phyloP scores from a whole-genome alignment of 2,113 vertebrate species.

The Rattus rattus region DNA sequence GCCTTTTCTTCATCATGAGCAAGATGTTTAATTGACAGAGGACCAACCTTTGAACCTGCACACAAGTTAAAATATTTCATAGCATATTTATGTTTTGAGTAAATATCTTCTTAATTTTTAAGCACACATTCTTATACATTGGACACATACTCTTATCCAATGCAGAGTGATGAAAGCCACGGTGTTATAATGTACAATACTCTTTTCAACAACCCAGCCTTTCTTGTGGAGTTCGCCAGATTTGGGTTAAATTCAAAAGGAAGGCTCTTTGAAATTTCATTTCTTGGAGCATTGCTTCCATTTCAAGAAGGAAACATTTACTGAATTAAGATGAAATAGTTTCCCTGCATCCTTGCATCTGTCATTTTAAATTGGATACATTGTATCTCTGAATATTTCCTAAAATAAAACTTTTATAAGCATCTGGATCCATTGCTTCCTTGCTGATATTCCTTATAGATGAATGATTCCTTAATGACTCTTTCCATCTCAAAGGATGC shows the following conservation, averaged over 20 bases:
- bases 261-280: constrained; percentile 12
- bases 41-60: neutral
- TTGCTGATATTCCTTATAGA: constrained; percentile 71
- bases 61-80: neutral
- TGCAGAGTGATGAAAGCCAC: neutral
- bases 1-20: neutral
- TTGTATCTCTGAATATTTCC: constrained; percentile 70
- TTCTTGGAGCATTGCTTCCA: constrained; percentile 50
- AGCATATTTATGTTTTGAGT: neutral
- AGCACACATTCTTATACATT: neutral
- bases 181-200: neutral
- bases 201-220: neutral
- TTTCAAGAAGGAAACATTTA: constrained; percentile 63
- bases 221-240: constrained; percentile 14
- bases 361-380: constrained; percentile 70
- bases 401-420: constrained; percentile 73
- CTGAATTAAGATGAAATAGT: constrained; percentile 72
- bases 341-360: constrained; percentile 59
- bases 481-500: constrained; percentile 63
- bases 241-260: constrained; percentile 51
- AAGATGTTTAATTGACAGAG: constrained; percentile 8
- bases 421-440: constrained; percentile 69
- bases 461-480: constrained; percentile 74
- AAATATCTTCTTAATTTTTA: constrained; percentile 36
- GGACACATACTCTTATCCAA: neutral